Base-by-base conservation (phyloP, 2,113 vertebrate species). In the Microtus oregoni region DNA sequence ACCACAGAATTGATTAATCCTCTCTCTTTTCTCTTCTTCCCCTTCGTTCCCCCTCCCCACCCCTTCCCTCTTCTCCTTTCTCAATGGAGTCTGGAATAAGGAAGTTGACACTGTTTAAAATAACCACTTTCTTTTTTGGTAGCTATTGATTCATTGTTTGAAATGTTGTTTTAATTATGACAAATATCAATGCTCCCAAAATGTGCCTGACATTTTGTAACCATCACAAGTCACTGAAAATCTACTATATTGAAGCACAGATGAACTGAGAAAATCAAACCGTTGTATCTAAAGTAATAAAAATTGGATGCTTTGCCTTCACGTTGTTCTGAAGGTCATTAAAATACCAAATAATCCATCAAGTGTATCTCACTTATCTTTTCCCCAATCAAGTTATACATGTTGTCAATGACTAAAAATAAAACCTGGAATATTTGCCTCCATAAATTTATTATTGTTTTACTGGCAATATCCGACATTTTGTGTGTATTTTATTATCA, bases 171-270 rank as follows among this genome's bases (percentile, higher is more conserved):
- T 82, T 75, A 83, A 65, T 70, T 91, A n/a, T 90, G 38, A 30
- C 3, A 95, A 81, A 50, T 93, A 86, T 28, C 89, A 75, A 61
- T 47, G 38, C 11, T 55, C 88, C 61, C 78, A 92, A 91, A 47
- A 70, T 90, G 24, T 79, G 52, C 65, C 90, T 86, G 10, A 47
- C 28, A 78, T 94, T 97, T 96, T 93, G 28, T 58, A 89, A 82
- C 14, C 81, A 65, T 55, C 20, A 73, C 17, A 88, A 94, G 28
- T 77, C 44, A 93, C 65, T 96, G 38, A 78, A 44, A 92, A 89
- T 61, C n/a, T 50, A 22, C 14, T 63, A 44, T 61, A 41, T 61
- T 67, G 47, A 91, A 89, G 82, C 14, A n/a, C 13, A 26, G 38
- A 75, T 75, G 58, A 93, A 89, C 65, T 93, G 38, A 22, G 61